These are phyloP conservation scores for Sphaerophoria taeniata DNA, from an alignment of 2,888 invertebrate species.

Conservation along the genomic window DNA sequence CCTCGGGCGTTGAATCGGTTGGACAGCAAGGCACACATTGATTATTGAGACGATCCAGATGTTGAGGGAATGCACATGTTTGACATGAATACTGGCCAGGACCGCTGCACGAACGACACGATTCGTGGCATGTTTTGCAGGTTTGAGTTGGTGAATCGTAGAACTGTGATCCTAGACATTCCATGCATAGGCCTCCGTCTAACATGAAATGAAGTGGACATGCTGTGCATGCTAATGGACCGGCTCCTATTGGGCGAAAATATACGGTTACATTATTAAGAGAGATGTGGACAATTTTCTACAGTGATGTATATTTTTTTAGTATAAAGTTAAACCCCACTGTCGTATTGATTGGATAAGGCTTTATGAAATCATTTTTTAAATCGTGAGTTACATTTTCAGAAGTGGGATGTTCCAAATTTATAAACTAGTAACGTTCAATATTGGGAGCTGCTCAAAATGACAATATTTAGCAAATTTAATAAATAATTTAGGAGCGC, in stretches of 20 bases:
- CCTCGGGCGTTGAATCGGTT: conserved; percentile 82
- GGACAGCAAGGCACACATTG: conserved; percentile 90
- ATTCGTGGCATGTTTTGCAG: conserved; percentile 87
- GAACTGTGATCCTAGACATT: conserved; percentile 89
- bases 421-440: no score
- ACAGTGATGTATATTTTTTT: no score
- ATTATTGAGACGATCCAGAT: conserved; percentile 88
- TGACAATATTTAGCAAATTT: no score
- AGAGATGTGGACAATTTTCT: not conserved
- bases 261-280: conserved; percentile 20
- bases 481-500: no score
- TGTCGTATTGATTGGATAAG: no score
- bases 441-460: no score
- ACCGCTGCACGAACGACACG: conserved; percentile 88
- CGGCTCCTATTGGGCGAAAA: conserved; percentile 84
- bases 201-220: conserved; percentile 89
- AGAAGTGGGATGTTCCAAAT: no score
- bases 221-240: conserved; percentile 89
- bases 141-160: conserved; percentile 88
- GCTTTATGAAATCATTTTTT: no score
- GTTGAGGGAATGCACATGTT: conserved; percentile 86
- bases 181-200: conserved; percentile 90
- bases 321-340: no score
- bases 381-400: no score
- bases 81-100: conserved; percentile 88